phyloP scores from a whole-genome alignment of 2,113 vertebrate genomes.

The Erinaceus europaeus region DNA sequence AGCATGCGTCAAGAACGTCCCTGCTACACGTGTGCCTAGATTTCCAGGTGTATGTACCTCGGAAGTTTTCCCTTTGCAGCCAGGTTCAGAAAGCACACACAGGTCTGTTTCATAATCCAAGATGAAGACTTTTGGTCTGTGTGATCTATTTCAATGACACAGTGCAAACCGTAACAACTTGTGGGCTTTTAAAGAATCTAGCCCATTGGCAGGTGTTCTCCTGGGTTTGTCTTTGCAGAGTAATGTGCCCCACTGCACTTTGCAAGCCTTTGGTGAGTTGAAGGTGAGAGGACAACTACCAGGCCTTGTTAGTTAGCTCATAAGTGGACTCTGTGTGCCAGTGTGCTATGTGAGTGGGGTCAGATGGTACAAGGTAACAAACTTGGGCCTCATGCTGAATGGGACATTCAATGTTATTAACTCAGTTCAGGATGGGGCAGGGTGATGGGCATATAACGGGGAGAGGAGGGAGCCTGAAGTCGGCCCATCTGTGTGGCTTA shows the following conservation, averaged over 20 bases:
- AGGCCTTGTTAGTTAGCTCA: neutral
- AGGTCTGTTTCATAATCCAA: neutral
- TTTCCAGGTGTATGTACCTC: neutral
- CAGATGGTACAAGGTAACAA: neutral
- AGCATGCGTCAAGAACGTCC: neutral
- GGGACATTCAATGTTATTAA: neutral
- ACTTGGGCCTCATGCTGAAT: neutral
- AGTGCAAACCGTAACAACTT: neutral
- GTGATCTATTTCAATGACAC: constrained; percentile 7
- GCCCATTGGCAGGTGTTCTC: neutral
- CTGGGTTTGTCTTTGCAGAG: constrained; percentile 7
- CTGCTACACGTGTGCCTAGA: too few relatives aligned
- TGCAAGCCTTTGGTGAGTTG: neutral
- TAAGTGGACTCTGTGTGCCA: constrained; percentile 16
- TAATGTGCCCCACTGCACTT: neutral
- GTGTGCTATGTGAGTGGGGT: neutral
- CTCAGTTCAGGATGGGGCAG: neutral
- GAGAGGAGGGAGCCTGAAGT: neutral
- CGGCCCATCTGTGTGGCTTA: neutral
- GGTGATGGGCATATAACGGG: neutral
- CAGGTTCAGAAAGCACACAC: neutral
- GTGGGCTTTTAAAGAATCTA: constrained; percentile 21
- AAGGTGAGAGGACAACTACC: neutral
- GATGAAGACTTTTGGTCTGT: neutral
- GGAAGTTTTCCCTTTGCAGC: neutral